These are phyloP conservation scores for Balearica regulorum DNA, from an alignment of 2,797 vertebrate genomes.

Conservation along the genomic window DNA sequence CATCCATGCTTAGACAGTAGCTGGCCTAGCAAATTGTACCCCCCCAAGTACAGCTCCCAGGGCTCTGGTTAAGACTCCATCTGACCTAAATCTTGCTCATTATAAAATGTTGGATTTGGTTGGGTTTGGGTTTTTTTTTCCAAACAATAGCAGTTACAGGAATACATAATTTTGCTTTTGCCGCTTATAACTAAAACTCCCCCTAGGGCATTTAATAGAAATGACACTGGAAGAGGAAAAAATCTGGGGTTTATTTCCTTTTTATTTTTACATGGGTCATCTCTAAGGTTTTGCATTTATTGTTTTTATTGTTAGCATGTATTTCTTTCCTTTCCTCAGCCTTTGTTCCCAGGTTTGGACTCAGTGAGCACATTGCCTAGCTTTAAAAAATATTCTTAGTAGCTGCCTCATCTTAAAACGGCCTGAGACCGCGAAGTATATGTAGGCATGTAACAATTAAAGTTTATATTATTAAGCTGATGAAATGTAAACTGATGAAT, in stretches of 20 bases:
- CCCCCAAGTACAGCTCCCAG: not conserved
- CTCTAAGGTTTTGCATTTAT: not conserved
- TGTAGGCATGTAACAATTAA: not conserved
- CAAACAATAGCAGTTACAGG: not conserved
- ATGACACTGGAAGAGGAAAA: not conserved
- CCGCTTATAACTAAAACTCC: not conserved
- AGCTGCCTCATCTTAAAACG: not conserved
- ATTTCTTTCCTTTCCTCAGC: constrained; percentile 1
- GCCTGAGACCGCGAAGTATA: not conserved
- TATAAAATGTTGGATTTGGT: not conserved
- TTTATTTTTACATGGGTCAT: not conserved
- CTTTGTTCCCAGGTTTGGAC: not conserved
- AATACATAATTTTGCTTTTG: constrained; percentile 10
- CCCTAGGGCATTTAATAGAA: not conserved
- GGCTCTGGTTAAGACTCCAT: not conserved
- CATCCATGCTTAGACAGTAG: not conserved
- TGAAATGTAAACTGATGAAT: not conserved
- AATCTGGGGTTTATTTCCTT: not conserved
- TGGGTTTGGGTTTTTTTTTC: not conserved
- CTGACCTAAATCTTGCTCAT: not conserved
- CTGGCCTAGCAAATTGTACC: not conserved
- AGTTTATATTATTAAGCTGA: not conserved
- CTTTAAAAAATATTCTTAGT: not conserved
- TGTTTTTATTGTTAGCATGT: not conserved
- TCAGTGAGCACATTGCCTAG: not conserved